These are phyloP conservation scores for Cheilosia variabilis DNA, from an alignment of 2,888 invertebrate species.

Conservation along the genomic window DNA sequence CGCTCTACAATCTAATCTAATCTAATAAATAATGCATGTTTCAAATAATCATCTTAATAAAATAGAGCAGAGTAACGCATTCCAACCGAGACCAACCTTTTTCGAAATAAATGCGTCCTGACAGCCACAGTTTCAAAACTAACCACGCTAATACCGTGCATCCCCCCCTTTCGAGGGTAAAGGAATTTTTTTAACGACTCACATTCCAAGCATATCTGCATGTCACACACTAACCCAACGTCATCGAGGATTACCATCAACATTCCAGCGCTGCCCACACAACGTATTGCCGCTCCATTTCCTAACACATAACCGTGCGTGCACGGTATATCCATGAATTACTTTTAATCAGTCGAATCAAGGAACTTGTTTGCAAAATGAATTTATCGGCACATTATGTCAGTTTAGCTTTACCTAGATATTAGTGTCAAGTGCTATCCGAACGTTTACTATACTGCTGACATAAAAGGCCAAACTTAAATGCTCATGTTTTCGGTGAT, in stretches of 20 bases:
- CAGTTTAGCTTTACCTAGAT: slow-evolving; percentile 25
- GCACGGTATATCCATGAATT: slow-evolving; percentile 5
- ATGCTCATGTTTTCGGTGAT: slow-evolving; percentile 45
- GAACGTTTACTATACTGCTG: slow-evolving; percentile 12
- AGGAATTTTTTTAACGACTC: slow-evolving; percentile 9
- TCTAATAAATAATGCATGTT: too few relatives aligned
- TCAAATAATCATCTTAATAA: too few relatives aligned
- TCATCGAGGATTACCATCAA: slow-evolving; percentile 32
- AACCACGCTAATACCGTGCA: background rate
- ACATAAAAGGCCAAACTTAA: slow-evolving; percentile 37
- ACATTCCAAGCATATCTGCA: slow-evolving; percentile 40
- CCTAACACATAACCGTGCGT: background rate
- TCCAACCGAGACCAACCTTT: too few relatives aligned
- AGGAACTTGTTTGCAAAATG: slow-evolving; percentile 16
- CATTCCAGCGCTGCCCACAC: slow-evolving; percentile 17
- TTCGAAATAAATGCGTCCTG: too few relatives aligned
- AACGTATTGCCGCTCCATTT: slow-evolving; percentile 17
- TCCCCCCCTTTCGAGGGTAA: background rate
- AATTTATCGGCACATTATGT: slow-evolving; percentile 32
- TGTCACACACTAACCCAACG: slow-evolving; percentile 29
- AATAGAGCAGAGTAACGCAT: too few relatives aligned
- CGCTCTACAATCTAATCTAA: too few relatives aligned
- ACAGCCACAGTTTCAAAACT: too few relatives aligned
- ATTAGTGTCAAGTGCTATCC: slow-evolving; percentile 33
- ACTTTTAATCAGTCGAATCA: slow-evolving; percentile 20